phyloP scores from a whole-genome alignment of 2,888 invertebrate genomes.

The Drepana falcataria region DNA sequence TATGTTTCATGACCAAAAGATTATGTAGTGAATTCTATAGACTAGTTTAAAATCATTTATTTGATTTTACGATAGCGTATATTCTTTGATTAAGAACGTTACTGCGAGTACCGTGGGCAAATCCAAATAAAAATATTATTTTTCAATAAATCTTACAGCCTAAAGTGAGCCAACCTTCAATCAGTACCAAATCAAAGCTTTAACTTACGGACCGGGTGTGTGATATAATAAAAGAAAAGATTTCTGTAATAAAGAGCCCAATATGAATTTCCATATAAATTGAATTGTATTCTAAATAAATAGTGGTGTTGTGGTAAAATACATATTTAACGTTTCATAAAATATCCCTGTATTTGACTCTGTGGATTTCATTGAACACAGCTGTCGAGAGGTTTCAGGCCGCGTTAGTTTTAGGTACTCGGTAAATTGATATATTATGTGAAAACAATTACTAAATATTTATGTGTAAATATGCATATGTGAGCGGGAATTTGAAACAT shows the following conservation, averaged over 20 bases:
- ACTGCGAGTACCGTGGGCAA: constrained; percentile 53
- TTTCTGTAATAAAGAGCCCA: neutral
- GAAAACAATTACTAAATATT: neutral
- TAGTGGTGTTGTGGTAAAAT: constrained; percentile 45
- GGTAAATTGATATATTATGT: constrained; percentile 7
- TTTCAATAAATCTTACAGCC: constrained; percentile 41
- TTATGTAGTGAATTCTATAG: constrained; percentile 53
- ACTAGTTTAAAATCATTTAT: constrained; percentile 45
- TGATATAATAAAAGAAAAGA: neutral
- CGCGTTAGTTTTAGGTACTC: constrained; percentile 1
- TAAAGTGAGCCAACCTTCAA: constrained; percentile 65
- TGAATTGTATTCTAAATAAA: constrained; percentile 31
- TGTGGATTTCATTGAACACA: constrained; percentile 74
- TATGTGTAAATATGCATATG: neutral
- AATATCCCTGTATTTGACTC: constrained; percentile 77
- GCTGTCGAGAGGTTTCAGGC: constrained; percentile 48
- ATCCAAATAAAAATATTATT: constrained; percentile 38
- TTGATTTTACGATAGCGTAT: constrained; percentile 31
- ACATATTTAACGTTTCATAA: constrained; percentile 59
- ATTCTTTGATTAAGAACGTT: constrained; percentile 28
- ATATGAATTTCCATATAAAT: no score
- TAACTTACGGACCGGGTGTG: constrained; percentile 26
- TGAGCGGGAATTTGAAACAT: constrained; percentile 44
- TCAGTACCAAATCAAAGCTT: constrained; percentile 77
- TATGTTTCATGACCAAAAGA: constrained; percentile 57